A percentile compares a stretch with the other conserved stretches of the same genome.
These are phyloP conservation scores for Pluvialis apricaria DNA, from an alignment of 2,113 vertebrate species.

Conservation along the genomic window DNA sequence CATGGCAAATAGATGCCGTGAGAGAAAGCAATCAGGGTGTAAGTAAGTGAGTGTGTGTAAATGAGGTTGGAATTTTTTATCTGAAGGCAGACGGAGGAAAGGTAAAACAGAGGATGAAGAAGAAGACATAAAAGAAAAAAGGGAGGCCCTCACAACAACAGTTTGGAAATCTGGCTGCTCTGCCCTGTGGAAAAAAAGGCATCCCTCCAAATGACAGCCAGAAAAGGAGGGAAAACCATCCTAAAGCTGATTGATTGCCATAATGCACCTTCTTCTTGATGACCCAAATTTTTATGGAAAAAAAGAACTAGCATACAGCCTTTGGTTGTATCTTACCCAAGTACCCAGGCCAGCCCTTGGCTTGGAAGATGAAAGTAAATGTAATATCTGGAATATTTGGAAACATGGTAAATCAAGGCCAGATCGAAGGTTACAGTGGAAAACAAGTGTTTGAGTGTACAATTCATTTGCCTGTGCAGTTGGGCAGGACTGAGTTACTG, in stretches of 20 bases:
- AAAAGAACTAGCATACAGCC: fast-evolving
- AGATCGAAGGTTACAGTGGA: background rate
- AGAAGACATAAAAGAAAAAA: background rate
- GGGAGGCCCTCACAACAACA: background rate
- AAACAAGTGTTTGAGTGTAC: background rate
- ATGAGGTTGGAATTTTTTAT: background rate
- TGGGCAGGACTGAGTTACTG: background rate
- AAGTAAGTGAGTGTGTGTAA: background rate
- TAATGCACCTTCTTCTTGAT: background rate
- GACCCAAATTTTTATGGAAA: background rate
- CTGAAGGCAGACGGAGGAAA: background rate
- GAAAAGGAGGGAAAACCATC: background rate
- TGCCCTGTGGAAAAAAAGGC: background rate
- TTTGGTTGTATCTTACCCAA: background rate
- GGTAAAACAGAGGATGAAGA: background rate
- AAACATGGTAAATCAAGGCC: background rate
- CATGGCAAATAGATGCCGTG: background rate
- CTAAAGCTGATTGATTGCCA: background rate
- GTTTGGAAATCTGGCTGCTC: background rate
- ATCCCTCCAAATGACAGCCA: background rate
- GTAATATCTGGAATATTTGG: background rate
- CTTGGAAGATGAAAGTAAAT: background rate
- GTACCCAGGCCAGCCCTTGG: background rate
- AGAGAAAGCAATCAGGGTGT: background rate
- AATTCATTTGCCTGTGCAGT: background rate